These are phyloP conservation scores for Coreius guichenoti DNA, from an alignment of 2,797 vertebrate genomes.

Conservation along the genomic window DNA sequence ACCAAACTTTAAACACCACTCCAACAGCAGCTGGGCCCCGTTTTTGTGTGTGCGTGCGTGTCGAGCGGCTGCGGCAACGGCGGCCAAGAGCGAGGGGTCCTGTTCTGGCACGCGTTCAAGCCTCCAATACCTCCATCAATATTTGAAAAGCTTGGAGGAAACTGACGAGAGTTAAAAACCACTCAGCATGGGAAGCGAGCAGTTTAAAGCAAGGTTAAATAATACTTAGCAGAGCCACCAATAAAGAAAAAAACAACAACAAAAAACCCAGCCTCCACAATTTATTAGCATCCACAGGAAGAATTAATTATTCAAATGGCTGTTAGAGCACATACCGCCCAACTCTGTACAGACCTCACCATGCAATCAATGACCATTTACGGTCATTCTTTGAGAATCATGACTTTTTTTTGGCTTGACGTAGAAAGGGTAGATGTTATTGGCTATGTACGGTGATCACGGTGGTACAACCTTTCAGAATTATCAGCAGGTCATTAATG, in stretches of 20 bases:
- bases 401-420: constrained; percentile 1
- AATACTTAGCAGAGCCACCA: constrained; percentile 82
- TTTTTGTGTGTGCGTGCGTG: constrained; percentile 41
- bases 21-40: constrained; percentile 62
- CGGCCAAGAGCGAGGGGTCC: constrained; percentile 73
- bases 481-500: constrained; percentile 68
- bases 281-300: constrained; percentile 79
- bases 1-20: constrained; percentile 71
- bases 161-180: constrained; percentile 83
- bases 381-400: constrained; percentile 55
- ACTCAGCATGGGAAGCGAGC: constrained; percentile 80
- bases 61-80: constrained; percentile 55
- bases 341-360: constrained; percentile 68
- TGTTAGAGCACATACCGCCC: constrained; percentile 66
- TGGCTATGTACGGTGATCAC: constrained; percentile 50
- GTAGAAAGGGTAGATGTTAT: constrained; percentile 61
- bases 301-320: constrained; percentile 77
- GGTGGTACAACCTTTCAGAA: constrained; percentile 60
- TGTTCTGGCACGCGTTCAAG: constrained; percentile 77
- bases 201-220: constrained; percentile 86
- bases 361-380: constrained; percentile 74
- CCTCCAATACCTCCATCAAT: constrained; percentile 82
- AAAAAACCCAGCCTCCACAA: constrained; percentile 67
- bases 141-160: constrained; percentile 80
- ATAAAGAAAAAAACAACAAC: constrained; percentile 69